Evolutionary conservation across 2,113 vertebrate genomes (phyloP), one percentile per base, ranked within the genome.

Genomic region (Archilochus colubris): DNA sequence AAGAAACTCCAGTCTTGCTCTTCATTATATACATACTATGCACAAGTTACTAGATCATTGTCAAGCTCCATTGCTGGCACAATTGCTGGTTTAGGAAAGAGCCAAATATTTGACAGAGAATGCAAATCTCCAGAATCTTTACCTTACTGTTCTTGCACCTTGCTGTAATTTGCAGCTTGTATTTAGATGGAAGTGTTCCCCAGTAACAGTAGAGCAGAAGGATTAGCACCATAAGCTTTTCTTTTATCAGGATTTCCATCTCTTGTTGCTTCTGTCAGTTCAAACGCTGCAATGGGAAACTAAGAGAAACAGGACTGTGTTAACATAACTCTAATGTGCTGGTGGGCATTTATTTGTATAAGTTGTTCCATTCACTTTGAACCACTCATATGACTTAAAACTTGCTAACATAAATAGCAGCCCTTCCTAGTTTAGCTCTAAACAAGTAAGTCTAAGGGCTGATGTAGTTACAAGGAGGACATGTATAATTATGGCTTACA

Each of bases 21-120:
- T 78, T 92, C 64, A 12, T 88, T 91, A 72, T 74, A 80, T 33
- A 70, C 24, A 10, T 44, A n/a, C 40, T 73, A 82, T 25, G 40
- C 73, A 81, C 6, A 6, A 64, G 73, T 79, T 31, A 63, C 25
- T 73, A 76, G 43, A 33, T 77, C 46, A 33, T n/a, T 93, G 73
- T 83, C 92, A 89, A 28, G 16, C 86, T 82, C 89, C 16, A 7
- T 23, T 81, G 62, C 43, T 95, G 53, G 73, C 72, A 76, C 77
- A 80, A 59, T 30, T 40, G 40, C 40, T 82, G 67, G 43, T 12
- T 18, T 11, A 90, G 87, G 55, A 68, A 53, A 73, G n/a, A 94
- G 63, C 62, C 62, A 96, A 61, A 72, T 70, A 89, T 80, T 85
- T 95, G 63, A 43, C 81, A 82, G 81, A 90, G 36, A 96, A 91